Evolutionary conservation across 2,888 invertebrate species (phyloP).

Genomic region (Agrenia bidenticulata): DNA sequence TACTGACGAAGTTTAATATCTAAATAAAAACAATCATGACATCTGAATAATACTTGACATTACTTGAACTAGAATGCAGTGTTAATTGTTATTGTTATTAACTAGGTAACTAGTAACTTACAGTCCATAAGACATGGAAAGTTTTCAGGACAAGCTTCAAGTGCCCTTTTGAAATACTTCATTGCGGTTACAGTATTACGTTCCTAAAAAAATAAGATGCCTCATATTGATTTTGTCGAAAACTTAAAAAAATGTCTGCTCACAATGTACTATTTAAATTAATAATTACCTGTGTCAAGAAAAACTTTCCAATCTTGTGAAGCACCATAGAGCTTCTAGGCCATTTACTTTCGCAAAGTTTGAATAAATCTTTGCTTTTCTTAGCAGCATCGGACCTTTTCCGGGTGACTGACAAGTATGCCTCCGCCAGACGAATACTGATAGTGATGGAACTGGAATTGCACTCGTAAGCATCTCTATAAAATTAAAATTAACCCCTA

Average conservation of each 20-base stretch:
- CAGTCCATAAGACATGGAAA: conserved; percentile 14
- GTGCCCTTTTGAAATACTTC: background rate
- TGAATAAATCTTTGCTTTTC: background rate
- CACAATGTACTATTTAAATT: background rate
- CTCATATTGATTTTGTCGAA: background rate
- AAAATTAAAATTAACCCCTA: background rate
- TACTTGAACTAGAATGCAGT: too few relatives aligned
- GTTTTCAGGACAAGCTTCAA: background rate
- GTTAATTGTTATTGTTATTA: too few relatives aligned
- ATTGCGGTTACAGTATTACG: background rate
- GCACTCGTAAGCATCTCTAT: background rate
- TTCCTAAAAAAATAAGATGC: background rate
- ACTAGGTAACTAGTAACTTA: background rate
- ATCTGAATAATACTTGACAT: too few relatives aligned
- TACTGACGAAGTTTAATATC: too few relatives aligned
- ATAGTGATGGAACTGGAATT: background rate
- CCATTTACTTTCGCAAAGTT: background rate
- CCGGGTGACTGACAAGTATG: background rate
- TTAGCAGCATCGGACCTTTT: too few relatives aligned
- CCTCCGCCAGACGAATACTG: background rate
- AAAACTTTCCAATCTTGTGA: conserved; percentile 12
- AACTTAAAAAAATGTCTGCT: background rate
- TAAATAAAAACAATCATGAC: too few relatives aligned
- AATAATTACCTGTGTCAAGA: background rate
- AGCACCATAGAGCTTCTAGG: background rate